Percentiles rank a stretch among this genome's conserved stretches.
Conservation (phyloP, 1,140 invertebrate species). For the Trichonephila clavipes region DNA sequence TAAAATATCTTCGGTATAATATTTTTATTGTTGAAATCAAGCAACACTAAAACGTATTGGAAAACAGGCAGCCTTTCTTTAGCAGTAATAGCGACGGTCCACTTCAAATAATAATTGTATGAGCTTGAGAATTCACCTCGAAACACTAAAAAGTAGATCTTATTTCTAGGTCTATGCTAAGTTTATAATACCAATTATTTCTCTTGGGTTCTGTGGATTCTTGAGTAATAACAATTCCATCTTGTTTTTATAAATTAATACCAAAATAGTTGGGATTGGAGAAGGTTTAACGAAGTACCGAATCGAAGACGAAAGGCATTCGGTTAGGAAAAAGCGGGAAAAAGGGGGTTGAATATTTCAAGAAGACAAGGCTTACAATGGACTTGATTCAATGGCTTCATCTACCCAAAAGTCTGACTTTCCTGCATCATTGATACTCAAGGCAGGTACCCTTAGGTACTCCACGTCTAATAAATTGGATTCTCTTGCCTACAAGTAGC, state of each 20-base stretch:
- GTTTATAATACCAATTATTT: background rate
- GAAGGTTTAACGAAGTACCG: constrained; percentile 35
- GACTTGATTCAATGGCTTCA: constrained; percentile 73
- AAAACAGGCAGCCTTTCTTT: too few relatives aligned
- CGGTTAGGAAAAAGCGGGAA: constrained; percentile 40
- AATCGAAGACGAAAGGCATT: constrained; percentile 46
- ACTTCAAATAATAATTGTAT: too few relatives aligned
- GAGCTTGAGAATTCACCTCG: too few relatives aligned
- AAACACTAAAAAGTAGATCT: too few relatives aligned
- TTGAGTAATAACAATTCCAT: background rate
- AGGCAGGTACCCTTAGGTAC: constrained; percentile 54
- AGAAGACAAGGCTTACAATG: constrained; percentile 61
- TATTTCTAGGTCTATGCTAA: too few relatives aligned
- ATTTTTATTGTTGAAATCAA: too few relatives aligned
- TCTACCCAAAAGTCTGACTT: constrained; percentile 68
- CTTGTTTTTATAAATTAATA: constrained; percentile 27
- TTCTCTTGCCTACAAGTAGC: constrained; percentile 60
- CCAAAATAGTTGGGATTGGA: background rate
- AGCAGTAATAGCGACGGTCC: too few relatives aligned
- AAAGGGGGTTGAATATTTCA: constrained; percentile 70
- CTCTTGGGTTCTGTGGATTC: background rate
- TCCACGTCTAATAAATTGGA: constrained; percentile 72
- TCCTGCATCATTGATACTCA: constrained; percentile 70
- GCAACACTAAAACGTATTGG: too few relatives aligned
- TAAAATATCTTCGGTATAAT: too few relatives aligned